These are phyloP conservation scores for Meloe dianella DNA, from an alignment of 2,888 invertebrate genomes.

Conservation along the genomic window DNA sequence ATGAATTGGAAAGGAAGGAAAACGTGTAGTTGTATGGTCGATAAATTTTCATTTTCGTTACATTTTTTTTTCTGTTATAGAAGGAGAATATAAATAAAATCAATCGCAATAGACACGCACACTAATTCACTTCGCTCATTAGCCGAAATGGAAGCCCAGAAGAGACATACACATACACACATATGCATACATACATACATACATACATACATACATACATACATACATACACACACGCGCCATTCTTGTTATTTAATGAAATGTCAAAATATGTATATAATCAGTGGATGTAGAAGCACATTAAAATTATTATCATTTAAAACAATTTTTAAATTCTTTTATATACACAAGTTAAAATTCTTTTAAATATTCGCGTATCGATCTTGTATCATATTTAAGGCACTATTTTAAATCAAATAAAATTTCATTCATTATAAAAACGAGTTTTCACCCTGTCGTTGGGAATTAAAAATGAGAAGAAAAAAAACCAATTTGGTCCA, in stretches of 20 bases:
- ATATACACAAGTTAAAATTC: constrained; percentile 20
- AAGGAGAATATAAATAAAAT: constrained; percentile 7
- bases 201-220: too few species aligned
- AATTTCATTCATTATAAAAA: constrained; percentile 19
- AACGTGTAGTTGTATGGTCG: not conserved
- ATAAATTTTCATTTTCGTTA: constrained; percentile 14
- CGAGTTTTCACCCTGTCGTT: constrained; percentile 34
- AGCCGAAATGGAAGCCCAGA: constrained; percentile 47
- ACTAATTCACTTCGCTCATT: constrained; percentile 23
- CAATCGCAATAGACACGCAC: constrained; percentile 15
- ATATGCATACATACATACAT: too few species aligned
- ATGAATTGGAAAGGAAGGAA: not conserved
- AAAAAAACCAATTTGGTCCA: constrained; percentile 36
- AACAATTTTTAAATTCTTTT: constrained; percentile 32
- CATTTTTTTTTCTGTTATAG: constrained; percentile 12
- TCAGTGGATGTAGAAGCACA: constrained; percentile 27
- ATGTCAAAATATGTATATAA: constrained; percentile 8
- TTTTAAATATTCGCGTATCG: constrained; percentile 19
- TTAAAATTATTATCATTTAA: constrained; percentile 7
- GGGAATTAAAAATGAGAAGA: constrained; percentile 32
- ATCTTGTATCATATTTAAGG: constrained; percentile 26
- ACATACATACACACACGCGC: too few species aligned
- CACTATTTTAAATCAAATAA: constrained; percentile 27
- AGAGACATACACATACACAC: too few species aligned
- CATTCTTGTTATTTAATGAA: constrained; percentile 13